Evolutionary conservation across 2,797 vertebrate species (phyloP).

Genomic region (Meda fulgida): DNA sequence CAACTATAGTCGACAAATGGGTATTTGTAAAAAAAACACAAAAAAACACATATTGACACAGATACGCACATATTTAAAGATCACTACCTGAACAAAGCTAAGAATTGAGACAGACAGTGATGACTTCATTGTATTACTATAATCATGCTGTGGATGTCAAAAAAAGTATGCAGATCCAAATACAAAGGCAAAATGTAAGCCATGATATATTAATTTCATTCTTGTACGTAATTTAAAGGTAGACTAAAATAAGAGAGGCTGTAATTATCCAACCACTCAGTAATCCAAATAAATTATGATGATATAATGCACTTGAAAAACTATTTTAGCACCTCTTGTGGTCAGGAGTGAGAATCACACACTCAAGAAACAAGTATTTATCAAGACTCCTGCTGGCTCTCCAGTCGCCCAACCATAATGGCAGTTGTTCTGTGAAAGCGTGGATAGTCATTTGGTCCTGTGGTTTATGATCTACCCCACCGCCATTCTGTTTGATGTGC

Average conservation of each 20-base stretch:
- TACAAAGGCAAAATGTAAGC: background rate
- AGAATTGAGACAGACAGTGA: background rate
- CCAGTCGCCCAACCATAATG: conserved; percentile 24
- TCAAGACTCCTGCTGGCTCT: background rate
- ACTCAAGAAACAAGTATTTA: conserved; percentile 9
- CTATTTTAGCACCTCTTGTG: conserved; percentile 29
- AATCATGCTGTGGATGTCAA: background rate
- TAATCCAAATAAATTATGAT: background rate
- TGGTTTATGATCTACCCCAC: conserved; percentile 43
- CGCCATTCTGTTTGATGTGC: conserved; percentile 45
- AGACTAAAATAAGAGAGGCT: background rate
- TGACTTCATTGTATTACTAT: background rate
- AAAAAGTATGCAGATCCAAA: background rate
- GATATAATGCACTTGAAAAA: conserved; percentile 1
- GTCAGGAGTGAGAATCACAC: background rate
- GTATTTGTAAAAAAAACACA: background rate
- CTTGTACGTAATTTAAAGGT: background rate
- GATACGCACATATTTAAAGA: background rate
- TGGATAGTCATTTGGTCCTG: conserved; percentile 35
- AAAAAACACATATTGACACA: too few species aligned
- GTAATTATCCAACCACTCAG: background rate
- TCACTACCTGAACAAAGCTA: background rate
- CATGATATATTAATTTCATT: background rate
- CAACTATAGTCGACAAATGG: background rate
- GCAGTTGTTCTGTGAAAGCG: conserved; percentile 44